Base-by-base conservation (phyloP, 37 sponge, comb jelly and placozoan genomes). In the Corticium candelabrum region DNA sequence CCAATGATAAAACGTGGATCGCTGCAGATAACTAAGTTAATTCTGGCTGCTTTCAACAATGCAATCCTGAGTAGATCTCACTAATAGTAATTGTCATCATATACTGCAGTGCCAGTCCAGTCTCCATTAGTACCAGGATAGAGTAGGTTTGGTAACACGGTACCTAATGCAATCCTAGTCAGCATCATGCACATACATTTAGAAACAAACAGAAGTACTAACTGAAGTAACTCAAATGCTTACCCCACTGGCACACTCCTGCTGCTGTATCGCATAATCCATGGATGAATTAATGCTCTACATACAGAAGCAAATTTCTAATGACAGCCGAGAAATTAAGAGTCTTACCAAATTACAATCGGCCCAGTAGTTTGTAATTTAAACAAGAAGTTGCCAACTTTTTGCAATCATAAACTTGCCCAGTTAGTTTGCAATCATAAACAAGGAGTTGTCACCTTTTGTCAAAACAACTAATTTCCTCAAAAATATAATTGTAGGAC, bases 1-100 rank as follows among this genome's bases (percentile, higher is more conserved):
- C 94, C 94, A 70, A 93, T 78, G 67, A 93, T 50, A 56, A 87
- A 90, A 29, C 94, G 87, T 38, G 92, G 92, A 68, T 91, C 92
- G 56, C 78, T 84, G 67, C 57, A 74, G 73, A 84, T 83, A 35
- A 39, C 11, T 50, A 50, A n/a, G n/a, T n/a, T n/a, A 27, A 56
- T 21, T 27, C 27, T 27, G 21, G n/a, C n/a, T n/a, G n/a, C n/a
- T n/a, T n/a, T n/a, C n/a, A n/a, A n/a, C n/a, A n/a, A n/a, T n/a
- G n/a, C n/a, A n/a, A n/a, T n/a, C n/a, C 27, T 27, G 21, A 21
- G 27, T 56, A 5, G 5, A 4, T n/a, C 41, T 39, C 41, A 76
- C 77, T 29, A 29, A 29, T 76, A 76, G 40, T 76, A 76, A 68
- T 76, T 21, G 29, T 76, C 29, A 56, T 76, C 35, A 50, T 38